Evolutionary conservation across 2,797 vertebrate species (phyloP).

Genomic region (Adelosebastes latens): DNA sequence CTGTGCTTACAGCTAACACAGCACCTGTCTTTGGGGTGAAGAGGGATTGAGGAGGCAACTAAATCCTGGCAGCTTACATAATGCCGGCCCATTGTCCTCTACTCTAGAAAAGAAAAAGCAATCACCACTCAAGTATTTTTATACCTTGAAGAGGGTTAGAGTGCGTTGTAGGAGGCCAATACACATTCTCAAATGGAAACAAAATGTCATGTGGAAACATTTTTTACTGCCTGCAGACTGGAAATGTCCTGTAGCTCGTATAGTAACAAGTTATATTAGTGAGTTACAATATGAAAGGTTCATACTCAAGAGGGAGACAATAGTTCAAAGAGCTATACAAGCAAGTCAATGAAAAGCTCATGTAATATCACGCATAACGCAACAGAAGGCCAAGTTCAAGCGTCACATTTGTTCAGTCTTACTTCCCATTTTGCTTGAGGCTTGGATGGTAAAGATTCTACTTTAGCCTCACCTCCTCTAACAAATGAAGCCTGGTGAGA

Average conservation of each 20-base stretch:
- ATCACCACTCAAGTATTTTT: constrained; percentile 37
- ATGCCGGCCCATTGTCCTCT: constrained; percentile 35
- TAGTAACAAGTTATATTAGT: background rate
- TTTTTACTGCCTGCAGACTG: background rate
- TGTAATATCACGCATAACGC: background rate
- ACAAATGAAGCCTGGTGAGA: too few species aligned
- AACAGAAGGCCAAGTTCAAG: background rate
- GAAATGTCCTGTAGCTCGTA: background rate
- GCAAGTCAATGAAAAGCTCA: background rate
- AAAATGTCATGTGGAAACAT: background rate
- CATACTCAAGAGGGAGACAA: background rate
- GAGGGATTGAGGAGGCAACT: constrained; percentile 46
- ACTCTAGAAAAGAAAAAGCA: constrained; percentile 35
- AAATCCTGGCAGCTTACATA: constrained; percentile 30
- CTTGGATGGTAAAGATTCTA: background rate
- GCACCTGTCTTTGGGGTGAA: constrained; percentile 70
- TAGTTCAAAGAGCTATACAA: background rate
- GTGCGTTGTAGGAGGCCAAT: background rate
- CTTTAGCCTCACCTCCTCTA: too few species aligned
- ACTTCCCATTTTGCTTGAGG: background rate
- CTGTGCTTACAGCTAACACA: constrained; percentile 13
- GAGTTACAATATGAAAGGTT: background rate
- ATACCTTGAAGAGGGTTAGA: constrained; percentile 16
- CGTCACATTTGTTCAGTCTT: background rate
- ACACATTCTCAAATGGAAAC: constrained; percentile 2